Evolutionary conservation across 2,797 vertebrate genomes (phyloP).

Genomic region (Dendrocincla tyrannina): DNA sequence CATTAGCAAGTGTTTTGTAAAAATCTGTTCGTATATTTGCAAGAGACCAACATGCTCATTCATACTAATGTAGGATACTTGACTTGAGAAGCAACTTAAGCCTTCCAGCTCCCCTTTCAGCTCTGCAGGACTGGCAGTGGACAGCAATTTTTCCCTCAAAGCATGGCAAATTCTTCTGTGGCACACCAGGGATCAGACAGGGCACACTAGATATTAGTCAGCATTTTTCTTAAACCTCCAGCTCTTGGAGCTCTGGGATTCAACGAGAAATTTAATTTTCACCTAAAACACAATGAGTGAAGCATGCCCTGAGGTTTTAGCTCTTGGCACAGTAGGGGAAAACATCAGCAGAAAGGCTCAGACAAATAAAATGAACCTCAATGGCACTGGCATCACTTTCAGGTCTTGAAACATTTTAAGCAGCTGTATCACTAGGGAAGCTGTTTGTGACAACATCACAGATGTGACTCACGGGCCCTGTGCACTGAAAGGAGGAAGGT

Average conservation of each 20-base stretch:
- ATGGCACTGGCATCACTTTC: background rate
- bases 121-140: background rate
- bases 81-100: background rate
- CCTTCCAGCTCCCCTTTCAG: background rate
- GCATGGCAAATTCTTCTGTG: background rate
- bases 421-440: background rate
- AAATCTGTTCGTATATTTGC: background rate
- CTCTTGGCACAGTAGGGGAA: background rate
- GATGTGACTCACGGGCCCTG: background rate
- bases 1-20: background rate
- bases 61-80: background rate
- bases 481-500: rapidly evolving
- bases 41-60: background rate
- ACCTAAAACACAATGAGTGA: background rate
- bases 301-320: background rate
- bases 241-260: background rate
- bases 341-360: background rate
- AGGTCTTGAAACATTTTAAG: background rate
- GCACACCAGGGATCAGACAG: background rate
- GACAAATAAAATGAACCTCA: background rate
- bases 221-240: background rate
- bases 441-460: background rate
- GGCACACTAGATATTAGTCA: background rate
- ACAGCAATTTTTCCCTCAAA: background rate
- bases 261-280: constrained; percentile 16